phyloP scores from a whole-genome alignment of 2,113 vertebrate genomes.

The Cinclus cinclus region DNA sequence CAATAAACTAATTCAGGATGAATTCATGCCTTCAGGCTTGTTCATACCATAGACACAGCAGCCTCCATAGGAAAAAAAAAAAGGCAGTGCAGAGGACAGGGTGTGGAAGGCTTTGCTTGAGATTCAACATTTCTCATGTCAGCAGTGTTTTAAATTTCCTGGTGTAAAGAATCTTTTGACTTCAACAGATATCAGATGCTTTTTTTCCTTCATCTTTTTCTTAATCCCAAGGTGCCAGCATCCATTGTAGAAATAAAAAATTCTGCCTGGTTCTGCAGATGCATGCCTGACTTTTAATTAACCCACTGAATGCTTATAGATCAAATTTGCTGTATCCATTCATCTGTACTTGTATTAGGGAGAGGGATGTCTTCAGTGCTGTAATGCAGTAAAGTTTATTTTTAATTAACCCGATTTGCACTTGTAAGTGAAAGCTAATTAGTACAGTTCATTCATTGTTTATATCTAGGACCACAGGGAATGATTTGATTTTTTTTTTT shows the following conservation, averaged over 20 bases:
- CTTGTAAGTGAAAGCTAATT: slow-evolving; percentile 31
- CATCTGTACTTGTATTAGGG: slow-evolving; percentile 39
- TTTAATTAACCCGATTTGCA: slow-evolving; percentile 63
- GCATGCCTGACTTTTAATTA: slow-evolving; percentile 51
- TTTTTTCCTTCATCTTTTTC: not conserved
- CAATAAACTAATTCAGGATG: not conserved
- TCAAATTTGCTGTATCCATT: slow-evolving; percentile 42
- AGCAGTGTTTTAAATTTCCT: not conserved
- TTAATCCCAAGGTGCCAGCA: not conserved
- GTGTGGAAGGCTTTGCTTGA: not conserved
- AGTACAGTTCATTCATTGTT: slow-evolving; percentile 2
- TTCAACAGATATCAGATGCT: not conserved
- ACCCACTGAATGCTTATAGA: not conserved
- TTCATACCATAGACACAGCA: not conserved
- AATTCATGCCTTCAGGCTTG: not conserved
- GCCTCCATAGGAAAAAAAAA: not conserved
- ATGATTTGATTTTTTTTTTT: not conserved
- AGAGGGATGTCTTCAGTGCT: not conserved
- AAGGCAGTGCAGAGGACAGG: not conserved
- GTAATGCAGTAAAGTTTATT: slow-evolving; percentile 32
- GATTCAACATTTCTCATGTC: not conserved
- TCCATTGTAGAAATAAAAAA: slow-evolving; percentile 33
- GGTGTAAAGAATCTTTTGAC: not conserved
- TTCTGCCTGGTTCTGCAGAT: slow-evolving; percentile 3
- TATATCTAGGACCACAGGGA: not conserved